Evolutionary conservation across 2,797 vertebrate species (phyloP).

Genomic region (Myotis myotis): DNA sequence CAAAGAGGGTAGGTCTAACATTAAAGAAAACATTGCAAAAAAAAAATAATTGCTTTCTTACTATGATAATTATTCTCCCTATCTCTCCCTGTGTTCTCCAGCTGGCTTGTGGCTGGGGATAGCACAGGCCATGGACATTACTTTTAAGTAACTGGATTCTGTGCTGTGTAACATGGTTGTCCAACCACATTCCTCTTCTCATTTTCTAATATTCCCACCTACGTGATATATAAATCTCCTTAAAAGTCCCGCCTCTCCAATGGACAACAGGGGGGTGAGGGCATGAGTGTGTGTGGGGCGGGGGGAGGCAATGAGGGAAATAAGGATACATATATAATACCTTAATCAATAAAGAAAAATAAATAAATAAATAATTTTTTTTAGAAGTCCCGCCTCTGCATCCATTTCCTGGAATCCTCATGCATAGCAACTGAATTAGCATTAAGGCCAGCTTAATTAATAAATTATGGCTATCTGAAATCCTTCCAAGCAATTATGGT

Average conservation of each 20-base stretch:
- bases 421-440: constrained; percentile 22
- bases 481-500: background rate
- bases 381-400: background rate
- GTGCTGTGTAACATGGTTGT: background rate
- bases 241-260: background rate
- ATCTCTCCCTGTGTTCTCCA: background rate
- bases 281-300: too few relatives aligned
- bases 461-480: background rate
- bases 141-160: background rate
- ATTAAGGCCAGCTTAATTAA: constrained; percentile 16
- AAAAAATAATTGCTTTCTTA: background rate
- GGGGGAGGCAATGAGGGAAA: too few relatives aligned
- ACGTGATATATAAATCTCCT: background rate
- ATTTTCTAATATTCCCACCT: background rate
- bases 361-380: background rate
- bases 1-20: background rate
- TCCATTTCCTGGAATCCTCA: background rate
- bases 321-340: too few relatives aligned
- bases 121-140: too few relatives aligned
- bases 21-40: background rate
- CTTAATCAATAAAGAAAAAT: too few relatives aligned
- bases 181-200: background rate
- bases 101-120: background rate
- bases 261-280: too few relatives aligned
- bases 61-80: background rate